phyloP scores from a whole-genome alignment of 2,888 invertebrate genomes.

The Apodemia hepburni region DNA sequence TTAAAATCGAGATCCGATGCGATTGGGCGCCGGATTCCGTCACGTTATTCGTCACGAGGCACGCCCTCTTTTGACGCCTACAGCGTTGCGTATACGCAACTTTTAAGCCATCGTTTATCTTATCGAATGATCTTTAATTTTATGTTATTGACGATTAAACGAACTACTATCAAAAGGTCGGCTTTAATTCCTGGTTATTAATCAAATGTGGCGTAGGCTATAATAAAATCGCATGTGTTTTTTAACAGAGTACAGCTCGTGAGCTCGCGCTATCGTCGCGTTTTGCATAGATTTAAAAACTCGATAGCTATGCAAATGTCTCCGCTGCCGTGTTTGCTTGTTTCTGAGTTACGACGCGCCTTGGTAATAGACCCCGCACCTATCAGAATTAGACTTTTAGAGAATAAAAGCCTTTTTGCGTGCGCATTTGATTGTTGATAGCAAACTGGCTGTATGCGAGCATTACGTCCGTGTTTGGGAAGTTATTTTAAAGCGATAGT shows the following conservation, averaged over 20 bases:
- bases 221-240: constrained; percentile 70
- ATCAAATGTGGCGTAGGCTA: constrained; percentile 53
- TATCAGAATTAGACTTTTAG: constrained; percentile 64
- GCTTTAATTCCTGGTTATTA: constrained; percentile 48
- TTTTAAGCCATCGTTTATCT: constrained; percentile 31
- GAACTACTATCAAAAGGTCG: constrained; percentile 16
- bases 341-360: constrained; percentile 73
- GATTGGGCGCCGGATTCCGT: constrained; percentile 73
- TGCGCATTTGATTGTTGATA: constrained; percentile 8
- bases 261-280: constrained; percentile 72
- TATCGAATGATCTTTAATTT: constrained; percentile 30
- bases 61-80: constrained; percentile 78
- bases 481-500: not conserved
- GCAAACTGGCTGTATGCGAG: not conserved
- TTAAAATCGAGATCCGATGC: constrained; percentile 73
- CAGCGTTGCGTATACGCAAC: constrained; percentile 72
- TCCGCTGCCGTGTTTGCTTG: constrained; percentile 71
- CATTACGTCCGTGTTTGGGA: not conserved
- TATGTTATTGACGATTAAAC: constrained; percentile 21
- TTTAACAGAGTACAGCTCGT: constrained; percentile 50
- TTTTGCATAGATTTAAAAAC: constrained; percentile 80
- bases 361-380: constrained; percentile 57
- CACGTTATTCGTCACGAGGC: constrained; percentile 71
- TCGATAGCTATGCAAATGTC: constrained; percentile 76
- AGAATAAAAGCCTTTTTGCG: constrained; percentile 33